These are phyloP conservation scores for Denticeps clupeoides DNA, from an alignment of 2,797 vertebrate genomes.

Conservation along the genomic window DNA sequence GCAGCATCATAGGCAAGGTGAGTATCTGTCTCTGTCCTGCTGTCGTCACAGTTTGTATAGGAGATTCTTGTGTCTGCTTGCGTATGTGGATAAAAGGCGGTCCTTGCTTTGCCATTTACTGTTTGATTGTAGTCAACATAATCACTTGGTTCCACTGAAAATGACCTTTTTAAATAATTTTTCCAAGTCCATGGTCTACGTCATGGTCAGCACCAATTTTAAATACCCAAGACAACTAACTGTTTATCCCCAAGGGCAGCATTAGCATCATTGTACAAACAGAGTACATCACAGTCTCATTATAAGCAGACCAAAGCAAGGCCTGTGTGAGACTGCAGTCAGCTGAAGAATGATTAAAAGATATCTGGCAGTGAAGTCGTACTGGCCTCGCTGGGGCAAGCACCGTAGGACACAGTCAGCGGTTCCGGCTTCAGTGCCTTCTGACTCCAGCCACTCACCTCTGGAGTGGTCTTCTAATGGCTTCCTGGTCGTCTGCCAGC, in stretches of 20 bases:
- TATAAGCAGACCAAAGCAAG: conserved; percentile 6
- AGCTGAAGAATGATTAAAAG: conserved; percentile 9
- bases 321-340: conserved; percentile 1
- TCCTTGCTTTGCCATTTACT: no score
- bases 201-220: no score
- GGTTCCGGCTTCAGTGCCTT: conserved; percentile 15
- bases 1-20: conserved; percentile 37
- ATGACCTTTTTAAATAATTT: no score
- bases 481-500: conserved; percentile 14
- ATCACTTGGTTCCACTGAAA: no score
- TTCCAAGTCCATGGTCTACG: no score
- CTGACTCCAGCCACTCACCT: background rate
- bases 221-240: conserved; percentile 15
- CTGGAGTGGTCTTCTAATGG: conserved; percentile 13
- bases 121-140: no score
- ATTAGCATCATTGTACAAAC: background rate
- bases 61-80: no score
- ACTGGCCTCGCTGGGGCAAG: background rate
- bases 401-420: conserved; percentile 2
- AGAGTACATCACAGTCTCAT: conserved; percentile 14
- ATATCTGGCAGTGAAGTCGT: conserved; percentile 7
- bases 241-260: conserved; percentile 27
- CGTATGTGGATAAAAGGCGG: no score
- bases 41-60: no score
- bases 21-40: conserved; percentile 11